Evolutionary conservation across 2,888 invertebrate genomes (phyloP), one percentile per base, ranked within the genome.

Genomic region (Capitulum mitella): DNA sequence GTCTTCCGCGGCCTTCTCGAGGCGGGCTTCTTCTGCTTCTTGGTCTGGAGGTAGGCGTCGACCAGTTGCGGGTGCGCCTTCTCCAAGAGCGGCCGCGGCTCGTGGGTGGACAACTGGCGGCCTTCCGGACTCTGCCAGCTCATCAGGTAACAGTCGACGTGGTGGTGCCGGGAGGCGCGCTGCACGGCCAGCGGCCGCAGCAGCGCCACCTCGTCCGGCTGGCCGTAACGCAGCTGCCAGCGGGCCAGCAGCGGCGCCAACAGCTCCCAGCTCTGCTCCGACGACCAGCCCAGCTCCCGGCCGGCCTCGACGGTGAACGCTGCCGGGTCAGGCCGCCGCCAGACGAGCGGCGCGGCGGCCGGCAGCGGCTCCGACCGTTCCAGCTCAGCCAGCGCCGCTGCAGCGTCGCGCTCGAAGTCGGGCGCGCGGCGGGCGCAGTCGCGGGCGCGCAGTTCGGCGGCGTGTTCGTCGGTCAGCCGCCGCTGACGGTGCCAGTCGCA

Each of bases 131-230:
- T 22, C 22, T 22, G 22, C 70, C 70, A 70, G 37, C 37, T 32
- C 37, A 70, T 26, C 70, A 70, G 70, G 37, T 70, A 70, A 32
- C 70, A 70, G 70, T 70, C 70, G 37, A 70, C 32, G 22, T 37
- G 37, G 37, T 37, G 34, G 70, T 37, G 70, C 10, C 37, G 34
- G 70, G 70, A 70, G 22, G 70, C 22, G 6, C 70, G 22, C 37
- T 37, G 22, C 34, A 70, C 37, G 14, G 19, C 37, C 6, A 34
- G 34, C 37, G 70, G 37, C 22, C 37, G 70, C 19, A 70, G 70
- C 6, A 32, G 37, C 22, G 22, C 12, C 37, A 6, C 37, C 22
- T 2, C 70, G 22, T 8, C 70, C 14, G 22, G 5, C 1, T 19
- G 14, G 32, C 64, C 64, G 34, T 64, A 19, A 19, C 34, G 70